phyloP scores from a whole-genome alignment of 2,113 vertebrate species.

The Blennius ocellaris region DNA sequence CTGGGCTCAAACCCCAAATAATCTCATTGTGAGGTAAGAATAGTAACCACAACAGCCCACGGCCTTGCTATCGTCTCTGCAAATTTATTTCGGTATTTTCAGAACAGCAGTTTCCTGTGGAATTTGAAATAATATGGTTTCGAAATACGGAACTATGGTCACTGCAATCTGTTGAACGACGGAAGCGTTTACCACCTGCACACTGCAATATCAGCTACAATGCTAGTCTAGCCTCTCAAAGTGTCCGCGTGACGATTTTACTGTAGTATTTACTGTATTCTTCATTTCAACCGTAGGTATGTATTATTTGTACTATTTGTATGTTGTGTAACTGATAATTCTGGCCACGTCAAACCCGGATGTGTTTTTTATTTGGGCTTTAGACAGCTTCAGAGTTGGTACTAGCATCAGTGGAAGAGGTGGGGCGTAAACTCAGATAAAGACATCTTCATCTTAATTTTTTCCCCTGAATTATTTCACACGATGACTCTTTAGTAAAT shows the following conservation, averaged over 20 bases:
- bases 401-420: slow-evolving; percentile 6
- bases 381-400: slow-evolving; percentile 1
- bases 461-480: background rate
- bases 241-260: background rate
- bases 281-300: slow-evolving; percentile 15
- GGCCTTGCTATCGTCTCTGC: too few species aligned
- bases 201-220: slow-evolving; percentile 3
- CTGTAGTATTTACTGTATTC: background rate
- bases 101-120: too few species aligned
- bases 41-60: too few species aligned
- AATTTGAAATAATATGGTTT: too few species aligned
- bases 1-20: too few species aligned
- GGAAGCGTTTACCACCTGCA: slow-evolving; percentile 38
- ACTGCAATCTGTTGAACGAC: slow-evolving; percentile 39
- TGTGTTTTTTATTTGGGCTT: background rate
- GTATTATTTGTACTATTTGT: background rate
- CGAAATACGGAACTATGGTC: slow-evolving; percentile 22
- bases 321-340: background rate
- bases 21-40: too few species aligned
- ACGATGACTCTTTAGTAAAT: background rate
- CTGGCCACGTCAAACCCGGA: background rate
- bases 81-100: too few species aligned
- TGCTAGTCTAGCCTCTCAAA: slow-evolving; percentile 17
- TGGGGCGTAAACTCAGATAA: background rate
- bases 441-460: too few species aligned